phyloP scores from a whole-genome alignment of 2,888 invertebrate genomes.

The Acanthosoma haemorrhoidale region DNA sequence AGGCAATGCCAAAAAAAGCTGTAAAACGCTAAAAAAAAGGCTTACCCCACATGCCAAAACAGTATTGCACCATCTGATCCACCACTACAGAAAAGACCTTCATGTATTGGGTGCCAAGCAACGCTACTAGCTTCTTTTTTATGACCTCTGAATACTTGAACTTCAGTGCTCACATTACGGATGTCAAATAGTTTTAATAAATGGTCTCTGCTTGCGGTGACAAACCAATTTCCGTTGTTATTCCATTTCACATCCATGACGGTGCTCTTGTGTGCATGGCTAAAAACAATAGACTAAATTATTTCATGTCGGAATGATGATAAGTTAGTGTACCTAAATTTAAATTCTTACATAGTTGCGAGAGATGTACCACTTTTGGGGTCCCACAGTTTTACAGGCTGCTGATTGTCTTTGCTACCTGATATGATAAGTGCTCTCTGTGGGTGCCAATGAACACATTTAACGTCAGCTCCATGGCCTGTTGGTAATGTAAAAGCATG shows the following conservation, averaged over 20 bases:
- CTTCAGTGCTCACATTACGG: constrained; percentile 87
- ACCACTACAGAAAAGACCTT: constrained; percentile 93
- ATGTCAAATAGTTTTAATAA: constrained; percentile 96
- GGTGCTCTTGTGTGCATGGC: constrained; percentile 97
- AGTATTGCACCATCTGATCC: constrained; percentile 97
- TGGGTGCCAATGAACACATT: constrained; percentile 99
- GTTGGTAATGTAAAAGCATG: constrained; percentile 33
- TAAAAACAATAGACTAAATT: constrained; percentile 44
- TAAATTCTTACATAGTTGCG: constrained; percentile 75
- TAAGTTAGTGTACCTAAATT: neutral
- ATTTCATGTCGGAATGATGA: neutral
- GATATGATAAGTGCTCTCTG: constrained; percentile 94
- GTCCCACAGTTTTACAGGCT: constrained; percentile 99
- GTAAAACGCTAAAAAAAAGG: constrained; percentile 34
- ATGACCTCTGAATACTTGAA: constrained; percentile 96
- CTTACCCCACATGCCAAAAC: constrained; percentile 96
- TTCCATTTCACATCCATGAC: constrained; percentile 99
- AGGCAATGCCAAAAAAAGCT: no score
- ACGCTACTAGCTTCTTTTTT: constrained; percentile 97
- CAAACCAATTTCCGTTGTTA: constrained; percentile 97
- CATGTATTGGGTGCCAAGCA: constrained; percentile 95
- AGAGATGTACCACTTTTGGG: constrained; percentile 92
- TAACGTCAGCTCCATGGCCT: constrained; percentile 97
- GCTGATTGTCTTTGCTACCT: constrained; percentile 98
- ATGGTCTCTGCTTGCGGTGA: constrained; percentile 97